phyloP scores from a whole-genome alignment of 2,797 vertebrate genomes.

The Pangasius krempfi region DNA sequence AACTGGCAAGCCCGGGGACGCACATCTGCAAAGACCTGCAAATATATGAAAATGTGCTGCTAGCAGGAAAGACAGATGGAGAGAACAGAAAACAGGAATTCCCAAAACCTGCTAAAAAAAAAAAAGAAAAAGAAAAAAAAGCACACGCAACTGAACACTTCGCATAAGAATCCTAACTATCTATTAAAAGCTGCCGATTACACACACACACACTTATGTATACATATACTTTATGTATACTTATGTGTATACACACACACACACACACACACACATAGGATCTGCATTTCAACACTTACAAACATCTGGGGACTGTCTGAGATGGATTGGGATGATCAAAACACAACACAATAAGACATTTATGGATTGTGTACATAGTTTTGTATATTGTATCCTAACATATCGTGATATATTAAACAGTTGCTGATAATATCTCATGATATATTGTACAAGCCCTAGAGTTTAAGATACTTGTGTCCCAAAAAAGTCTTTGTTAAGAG shows the following conservation, averaged over 20 bases:
- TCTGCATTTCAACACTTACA: background rate
- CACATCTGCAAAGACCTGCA: background rate
- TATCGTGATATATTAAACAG: background rate
- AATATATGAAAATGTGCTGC: slow-evolving; percentile 6
- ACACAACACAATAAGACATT: background rate
- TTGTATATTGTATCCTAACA: background rate
- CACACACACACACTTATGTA: too few species aligned
- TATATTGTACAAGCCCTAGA: background rate
- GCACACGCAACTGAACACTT: background rate
- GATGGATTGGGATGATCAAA: background rate
- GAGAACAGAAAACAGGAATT: too few species aligned
- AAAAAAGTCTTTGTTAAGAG: background rate
- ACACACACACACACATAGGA: too few species aligned
- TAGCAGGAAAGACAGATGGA: background rate
- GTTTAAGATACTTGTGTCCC: background rate
- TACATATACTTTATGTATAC: too few species aligned
- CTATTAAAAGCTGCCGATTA: too few species aligned
- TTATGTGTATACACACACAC: too few species aligned
- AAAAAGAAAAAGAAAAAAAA: too few species aligned
- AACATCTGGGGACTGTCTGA: background rate
- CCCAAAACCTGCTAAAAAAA: background rate
- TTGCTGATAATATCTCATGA: background rate
- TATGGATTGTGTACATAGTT: background rate
- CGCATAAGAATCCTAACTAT: background rate
- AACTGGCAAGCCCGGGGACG: background rate